These are phyloP conservation scores for Drosophila parthenogenetica DNA, from an alignment of 2,888 invertebrate genomes.

Conservation along the genomic window DNA sequence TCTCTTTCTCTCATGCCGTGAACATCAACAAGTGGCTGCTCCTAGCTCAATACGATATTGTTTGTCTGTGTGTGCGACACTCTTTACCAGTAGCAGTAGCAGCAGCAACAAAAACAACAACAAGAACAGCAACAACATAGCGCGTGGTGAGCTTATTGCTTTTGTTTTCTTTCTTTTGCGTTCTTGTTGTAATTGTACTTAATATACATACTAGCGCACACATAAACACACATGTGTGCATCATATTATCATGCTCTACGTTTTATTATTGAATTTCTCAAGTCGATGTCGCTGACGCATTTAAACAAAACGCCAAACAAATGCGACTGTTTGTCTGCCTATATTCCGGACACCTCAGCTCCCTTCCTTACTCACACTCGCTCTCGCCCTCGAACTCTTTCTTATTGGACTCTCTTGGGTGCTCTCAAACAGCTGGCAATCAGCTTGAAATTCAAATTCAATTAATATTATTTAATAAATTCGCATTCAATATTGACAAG, in stretches of 20 bases:
- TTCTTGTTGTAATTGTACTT: slow-evolving; percentile 42
- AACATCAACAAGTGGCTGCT: slow-evolving; percentile 75
- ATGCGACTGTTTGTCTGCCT: slow-evolving; percentile 37
- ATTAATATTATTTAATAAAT: slow-evolving; percentile 69
- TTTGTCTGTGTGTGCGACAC: slow-evolving; percentile 58
- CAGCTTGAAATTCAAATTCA: slow-evolving; percentile 58
- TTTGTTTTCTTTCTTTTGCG: slow-evolving; percentile 7
- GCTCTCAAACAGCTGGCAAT: slow-evolving; percentile 66
- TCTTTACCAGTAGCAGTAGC: slow-evolving; percentile 55
- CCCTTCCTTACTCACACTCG: not conserved
- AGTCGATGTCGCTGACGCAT: slow-evolving; percentile 65
- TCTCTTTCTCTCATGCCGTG: not conserved
- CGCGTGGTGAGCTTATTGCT: slow-evolving; percentile 64
- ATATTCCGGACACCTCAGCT: slow-evolving; percentile 7
- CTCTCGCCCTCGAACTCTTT: slow-evolving; percentile 3
- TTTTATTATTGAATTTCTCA: slow-evolving; percentile 75
- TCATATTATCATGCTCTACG: slow-evolving; percentile 67
- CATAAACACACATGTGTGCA: not conserved
- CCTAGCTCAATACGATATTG: slow-evolving; percentile 66
- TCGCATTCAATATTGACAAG: slow-evolving; percentile 52
- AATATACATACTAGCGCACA: slow-evolving; percentile 20
- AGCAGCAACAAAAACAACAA: too few species aligned
- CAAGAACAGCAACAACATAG: slow-evolving; percentile 39
- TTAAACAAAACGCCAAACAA: slow-evolving; percentile 57
- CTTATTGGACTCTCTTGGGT: not conserved